Evolutionary conservation across 2,888 invertebrate genomes (phyloP).

Genomic region (Halocaridina rubra): DNA sequence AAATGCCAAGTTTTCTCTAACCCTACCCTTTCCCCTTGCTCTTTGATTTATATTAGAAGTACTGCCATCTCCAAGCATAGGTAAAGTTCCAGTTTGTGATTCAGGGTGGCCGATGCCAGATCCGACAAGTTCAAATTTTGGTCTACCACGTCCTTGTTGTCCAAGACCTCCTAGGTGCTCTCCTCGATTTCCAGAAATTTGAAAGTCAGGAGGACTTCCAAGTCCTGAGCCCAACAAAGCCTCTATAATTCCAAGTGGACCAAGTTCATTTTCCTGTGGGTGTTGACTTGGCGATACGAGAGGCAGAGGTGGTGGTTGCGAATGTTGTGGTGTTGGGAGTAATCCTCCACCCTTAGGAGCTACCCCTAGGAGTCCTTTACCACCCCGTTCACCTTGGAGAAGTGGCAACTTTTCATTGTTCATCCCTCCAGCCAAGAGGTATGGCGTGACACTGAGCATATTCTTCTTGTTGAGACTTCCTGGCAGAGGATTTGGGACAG

Average conservation of each 20-base stretch:
- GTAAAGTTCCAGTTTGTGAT: too few relatives aligned
- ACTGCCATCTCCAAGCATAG: neutral
- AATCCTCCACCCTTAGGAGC: constrained; percentile 17
- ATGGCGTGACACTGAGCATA: neutral
- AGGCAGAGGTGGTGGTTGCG: neutral
- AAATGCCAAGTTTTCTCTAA: too few relatives aligned
- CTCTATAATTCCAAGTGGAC: neutral
- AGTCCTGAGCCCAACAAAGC: neutral
- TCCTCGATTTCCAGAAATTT: neutral
- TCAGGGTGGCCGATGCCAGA: too few relatives aligned
- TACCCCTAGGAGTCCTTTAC: constrained; percentile 45
- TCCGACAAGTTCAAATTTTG: too few relatives aligned
- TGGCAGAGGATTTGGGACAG: neutral
- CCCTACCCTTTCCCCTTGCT: too few relatives aligned
- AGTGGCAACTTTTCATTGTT: constrained; percentile 39
- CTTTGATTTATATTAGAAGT: too few relatives aligned
- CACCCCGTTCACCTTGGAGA: constrained; percentile 40
- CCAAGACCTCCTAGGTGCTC: neutral
- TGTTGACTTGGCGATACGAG: neutral
- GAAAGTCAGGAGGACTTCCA: neutral
- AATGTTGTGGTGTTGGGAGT: constrained; percentile 18
- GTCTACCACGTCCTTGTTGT: neutral
- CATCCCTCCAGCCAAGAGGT: constrained; percentile 38
- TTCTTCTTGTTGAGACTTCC: neutral
- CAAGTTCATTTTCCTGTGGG: neutral